Percentiles rank a stretch among this genome's conserved stretches.
These are phyloP conservation scores for Hypomesus transpacificus DNA, from an alignment of 2,113 vertebrate genomes.

Conservation along the genomic window DNA sequence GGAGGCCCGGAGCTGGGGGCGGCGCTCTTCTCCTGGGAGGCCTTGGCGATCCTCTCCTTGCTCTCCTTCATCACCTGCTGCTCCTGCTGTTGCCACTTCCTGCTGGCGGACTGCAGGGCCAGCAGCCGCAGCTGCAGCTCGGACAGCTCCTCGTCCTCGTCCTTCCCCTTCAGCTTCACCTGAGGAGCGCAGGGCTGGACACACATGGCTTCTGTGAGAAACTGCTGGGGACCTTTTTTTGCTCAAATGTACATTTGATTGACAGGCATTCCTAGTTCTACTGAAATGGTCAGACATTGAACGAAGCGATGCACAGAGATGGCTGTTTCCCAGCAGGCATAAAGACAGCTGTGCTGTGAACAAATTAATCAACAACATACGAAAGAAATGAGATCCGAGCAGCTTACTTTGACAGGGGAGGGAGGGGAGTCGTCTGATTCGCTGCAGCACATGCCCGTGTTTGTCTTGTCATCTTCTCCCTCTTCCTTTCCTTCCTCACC, in stretches of 20 bases:
- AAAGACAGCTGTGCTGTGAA: too few species aligned
- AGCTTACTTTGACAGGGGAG: slow-evolving; percentile 61
- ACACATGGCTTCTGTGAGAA: not conserved
- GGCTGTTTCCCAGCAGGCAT: too few species aligned
- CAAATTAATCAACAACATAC: too few species aligned
- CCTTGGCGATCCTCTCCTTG: slow-evolving; percentile 86
- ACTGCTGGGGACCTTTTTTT: too few species aligned
- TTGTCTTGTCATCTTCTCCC: slow-evolving; percentile 14
- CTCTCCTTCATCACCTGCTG: slow-evolving; percentile 95
- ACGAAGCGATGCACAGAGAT: too few species aligned
- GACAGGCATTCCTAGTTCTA: not conserved
- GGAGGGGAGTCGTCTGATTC: slow-evolving; percentile 47
- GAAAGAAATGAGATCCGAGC: too few species aligned
- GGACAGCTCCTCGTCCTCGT: slow-evolving; percentile 94
- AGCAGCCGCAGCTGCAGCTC: slow-evolving; percentile 94
- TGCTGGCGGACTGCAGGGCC: slow-evolving; percentile 96
- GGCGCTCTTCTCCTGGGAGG: slow-evolving; percentile 9
- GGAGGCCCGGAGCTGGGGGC: slow-evolving; percentile 1
- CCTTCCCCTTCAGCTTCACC: slow-evolving; percentile 40
- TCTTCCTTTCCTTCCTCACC: slow-evolving; percentile 26
- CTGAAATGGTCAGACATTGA: too few species aligned
- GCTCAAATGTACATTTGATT: not conserved
- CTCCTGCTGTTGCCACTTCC: slow-evolving; percentile 98
- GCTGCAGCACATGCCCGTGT: slow-evolving; percentile 28
- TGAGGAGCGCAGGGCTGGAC: not conserved